Evolutionary conservation across 2,113 vertebrate species (phyloP).

Genomic region (Dunckerocampus dactyliophorus): DNA sequence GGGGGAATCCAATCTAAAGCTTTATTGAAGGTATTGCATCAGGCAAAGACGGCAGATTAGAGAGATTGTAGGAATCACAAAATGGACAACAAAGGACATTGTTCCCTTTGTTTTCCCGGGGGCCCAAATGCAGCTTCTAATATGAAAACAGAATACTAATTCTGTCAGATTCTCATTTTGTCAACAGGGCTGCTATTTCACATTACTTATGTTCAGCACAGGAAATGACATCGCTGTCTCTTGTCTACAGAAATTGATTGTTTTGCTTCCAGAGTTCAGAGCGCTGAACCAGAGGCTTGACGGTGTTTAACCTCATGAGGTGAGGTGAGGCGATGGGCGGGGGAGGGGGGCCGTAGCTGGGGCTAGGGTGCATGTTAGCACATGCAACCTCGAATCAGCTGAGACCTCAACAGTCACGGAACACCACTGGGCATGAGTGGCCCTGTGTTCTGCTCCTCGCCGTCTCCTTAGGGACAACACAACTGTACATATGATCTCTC

Average conservation of each 20-base stretch:
- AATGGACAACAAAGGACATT: not conserved
- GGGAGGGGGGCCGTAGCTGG: not conserved
- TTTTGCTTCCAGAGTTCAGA: slow-evolving; percentile 31
- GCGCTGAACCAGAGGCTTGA: too few relatives aligned
- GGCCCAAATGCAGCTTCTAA: too few relatives aligned
- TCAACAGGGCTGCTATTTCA: too few relatives aligned
- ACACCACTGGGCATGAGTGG: not conserved
- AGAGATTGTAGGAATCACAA: not conserved
- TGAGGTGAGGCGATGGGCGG: too few relatives aligned
- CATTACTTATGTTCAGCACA: too few relatives aligned
- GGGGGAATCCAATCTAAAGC: not conserved
- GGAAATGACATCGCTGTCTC: not conserved
- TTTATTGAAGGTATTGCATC: not conserved
- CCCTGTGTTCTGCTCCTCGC: not conserved
- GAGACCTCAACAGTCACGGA: slow-evolving; percentile 17
- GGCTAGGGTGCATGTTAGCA: too few relatives aligned
- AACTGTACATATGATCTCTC: slow-evolving; percentile 10
- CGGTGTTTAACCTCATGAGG: too few relatives aligned
- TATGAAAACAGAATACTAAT: too few relatives aligned
- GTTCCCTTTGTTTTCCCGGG: not conserved
- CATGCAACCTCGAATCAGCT: slow-evolving; percentile 16
- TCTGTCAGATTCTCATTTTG: too few relatives aligned
- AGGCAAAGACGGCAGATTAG: not conserved
- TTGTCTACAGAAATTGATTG: slow-evolving; percentile 24
- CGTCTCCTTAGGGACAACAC: slow-evolving; percentile 18